These are phyloP conservation scores for Lutraria lutraria DNA, from an alignment of 2,888 invertebrate species.

Conservation along the genomic window DNA sequence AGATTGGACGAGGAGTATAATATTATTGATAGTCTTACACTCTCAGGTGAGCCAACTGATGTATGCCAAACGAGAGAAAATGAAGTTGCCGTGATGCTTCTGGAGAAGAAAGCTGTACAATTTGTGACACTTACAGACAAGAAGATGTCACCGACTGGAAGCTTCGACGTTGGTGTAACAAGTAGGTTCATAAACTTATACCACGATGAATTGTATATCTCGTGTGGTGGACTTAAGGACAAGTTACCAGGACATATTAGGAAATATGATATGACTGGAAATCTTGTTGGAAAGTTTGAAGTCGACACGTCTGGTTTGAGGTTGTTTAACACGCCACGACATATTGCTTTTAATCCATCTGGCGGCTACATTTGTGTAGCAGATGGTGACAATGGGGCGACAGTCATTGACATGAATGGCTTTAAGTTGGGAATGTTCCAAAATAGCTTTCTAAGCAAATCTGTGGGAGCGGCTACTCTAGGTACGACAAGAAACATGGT, in stretches of 20 bases:
- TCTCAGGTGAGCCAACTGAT: constrained; percentile 23
- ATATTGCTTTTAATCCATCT: constrained; percentile 11
- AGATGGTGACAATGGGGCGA: constrained; percentile 11
- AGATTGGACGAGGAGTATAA: constrained; percentile 12
- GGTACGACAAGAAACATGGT: not conserved
- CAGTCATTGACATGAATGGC: not conserved
- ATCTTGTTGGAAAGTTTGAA: constrained; percentile 27
- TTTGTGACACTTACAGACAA: not conserved
- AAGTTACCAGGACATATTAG: constrained; percentile 27
- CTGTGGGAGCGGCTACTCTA: constrained; percentile 15
- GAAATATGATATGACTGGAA: constrained; percentile 27
- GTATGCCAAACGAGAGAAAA: constrained; percentile 12
- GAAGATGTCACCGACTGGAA: not conserved
- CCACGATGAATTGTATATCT: constrained; percentile 1
- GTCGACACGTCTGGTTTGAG: not conserved
- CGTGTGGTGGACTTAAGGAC: constrained; percentile 25
- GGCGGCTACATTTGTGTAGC: not conserved
- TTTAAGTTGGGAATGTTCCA: not conserved
- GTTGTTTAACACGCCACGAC: constrained; percentile 28
- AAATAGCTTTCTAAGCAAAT: not conserved
- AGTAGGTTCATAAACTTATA: not conserved
- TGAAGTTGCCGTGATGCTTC: constrained; percentile 14
- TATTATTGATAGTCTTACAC: not conserved
- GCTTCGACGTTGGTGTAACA: not conserved
- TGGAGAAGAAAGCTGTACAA: constrained; percentile 17